Percentiles rank a stretch among this genome's conserved stretches.
phyloP scores from a whole-genome alignment of 2,113 vertebrate species.

The Pungitius pungitius region DNA sequence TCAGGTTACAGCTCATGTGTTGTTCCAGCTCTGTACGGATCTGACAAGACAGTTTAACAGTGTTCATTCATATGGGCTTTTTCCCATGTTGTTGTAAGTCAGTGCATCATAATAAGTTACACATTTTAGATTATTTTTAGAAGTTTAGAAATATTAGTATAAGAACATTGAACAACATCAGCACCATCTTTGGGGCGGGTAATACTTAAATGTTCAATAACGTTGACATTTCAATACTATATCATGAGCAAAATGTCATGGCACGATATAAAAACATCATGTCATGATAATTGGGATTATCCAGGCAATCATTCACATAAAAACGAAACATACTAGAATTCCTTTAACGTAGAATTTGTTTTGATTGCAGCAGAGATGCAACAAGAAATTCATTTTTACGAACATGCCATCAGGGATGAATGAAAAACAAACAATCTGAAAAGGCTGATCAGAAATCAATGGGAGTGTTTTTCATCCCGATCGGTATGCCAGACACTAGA shows the following conservation, averaged over 20 bases:
- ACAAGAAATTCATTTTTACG: background rate
- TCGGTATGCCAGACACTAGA: too few relatives aligned
- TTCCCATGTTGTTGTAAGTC: background rate
- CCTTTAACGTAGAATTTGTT: background rate
- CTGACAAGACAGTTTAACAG: slow-evolving; percentile 36
- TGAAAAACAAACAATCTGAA: background rate
- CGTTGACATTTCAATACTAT: background rate
- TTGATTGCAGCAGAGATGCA: background rate
- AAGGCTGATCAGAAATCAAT: background rate
- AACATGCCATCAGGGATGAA: background rate
- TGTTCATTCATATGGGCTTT: background rate
- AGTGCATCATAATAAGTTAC: background rate
- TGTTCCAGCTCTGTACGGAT: slow-evolving; percentile 90
- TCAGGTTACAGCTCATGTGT: slow-evolving; percentile 96
- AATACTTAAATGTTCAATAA: background rate
- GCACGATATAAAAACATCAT: too few relatives aligned
- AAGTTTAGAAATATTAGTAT: background rate
- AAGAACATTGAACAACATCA: background rate
- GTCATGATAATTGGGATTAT: too few relatives aligned
- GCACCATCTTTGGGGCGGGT: background rate
- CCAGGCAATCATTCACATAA: too few relatives aligned
- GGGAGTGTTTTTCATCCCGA: too few relatives aligned
- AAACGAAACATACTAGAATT: background rate
- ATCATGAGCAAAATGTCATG: background rate
- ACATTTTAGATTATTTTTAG: background rate